phyloP scores from a whole-genome alignment of 2,113 vertebrate genomes.

The Oncorhynchus kisutch region DNA sequence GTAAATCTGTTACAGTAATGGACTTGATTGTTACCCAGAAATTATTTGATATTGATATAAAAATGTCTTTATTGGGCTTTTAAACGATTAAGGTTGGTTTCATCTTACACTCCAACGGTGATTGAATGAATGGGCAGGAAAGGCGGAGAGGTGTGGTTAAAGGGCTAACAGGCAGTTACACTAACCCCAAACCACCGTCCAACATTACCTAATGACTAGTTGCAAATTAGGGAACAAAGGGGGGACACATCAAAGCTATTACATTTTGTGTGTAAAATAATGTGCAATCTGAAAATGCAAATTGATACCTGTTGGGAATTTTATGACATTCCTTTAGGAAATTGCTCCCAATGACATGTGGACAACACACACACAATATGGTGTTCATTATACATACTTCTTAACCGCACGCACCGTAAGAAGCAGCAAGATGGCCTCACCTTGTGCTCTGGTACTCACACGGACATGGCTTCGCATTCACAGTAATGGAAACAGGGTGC shows the following conservation, averaged over 20 bases:
- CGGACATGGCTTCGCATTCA: constrained; percentile 35
- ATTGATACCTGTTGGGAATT: background rate
- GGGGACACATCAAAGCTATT: constrained; percentile 4
- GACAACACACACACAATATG: constrained; percentile 52
- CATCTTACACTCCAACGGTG: constrained; percentile 52
- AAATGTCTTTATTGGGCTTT: too few relatives aligned
- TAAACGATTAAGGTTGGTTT: constrained; percentile 57
- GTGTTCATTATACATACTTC: constrained; percentile 65
- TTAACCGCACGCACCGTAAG: constrained; percentile 43
- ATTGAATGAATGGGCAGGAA: constrained; percentile 65
- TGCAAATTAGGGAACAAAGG: constrained; percentile 55
- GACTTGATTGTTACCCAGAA: too few relatives aligned
- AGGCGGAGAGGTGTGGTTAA: constrained; percentile 40
- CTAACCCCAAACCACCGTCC: constrained; percentile 47
- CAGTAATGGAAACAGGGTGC: constrained; percentile 51
- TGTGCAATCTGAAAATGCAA: constrained; percentile 26
- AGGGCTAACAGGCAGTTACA: constrained; percentile 62
- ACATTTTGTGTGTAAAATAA: constrained; percentile 37
- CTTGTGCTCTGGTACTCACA: constrained; percentile 44
- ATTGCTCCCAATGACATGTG: background rate
- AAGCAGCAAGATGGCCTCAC: constrained; percentile 55
- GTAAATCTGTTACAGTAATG: too few relatives aligned
- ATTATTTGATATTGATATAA: too few relatives aligned
- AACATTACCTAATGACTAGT: constrained; percentile 64
- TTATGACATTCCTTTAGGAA: background rate